Evolutionary conservation across 1,140 invertebrate species (phyloP).

Genomic region (Caenorhabditis inopinata): DNA sequence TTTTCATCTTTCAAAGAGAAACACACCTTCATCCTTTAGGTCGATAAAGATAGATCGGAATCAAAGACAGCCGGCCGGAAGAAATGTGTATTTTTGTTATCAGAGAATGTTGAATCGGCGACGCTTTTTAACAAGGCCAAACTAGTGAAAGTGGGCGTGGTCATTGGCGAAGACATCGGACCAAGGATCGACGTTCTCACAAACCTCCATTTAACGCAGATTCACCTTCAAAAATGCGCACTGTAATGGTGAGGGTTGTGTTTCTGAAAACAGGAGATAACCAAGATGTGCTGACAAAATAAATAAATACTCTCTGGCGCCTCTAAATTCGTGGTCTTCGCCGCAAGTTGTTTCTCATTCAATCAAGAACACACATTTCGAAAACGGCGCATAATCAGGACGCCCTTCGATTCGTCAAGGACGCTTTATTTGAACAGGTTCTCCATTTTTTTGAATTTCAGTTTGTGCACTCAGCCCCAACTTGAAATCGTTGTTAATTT

Average conservation of each 20-base stretch:
- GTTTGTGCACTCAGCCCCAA: no score
- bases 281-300: background rate
- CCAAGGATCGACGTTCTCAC: background rate
- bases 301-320: background rate
- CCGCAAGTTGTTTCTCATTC: background rate
- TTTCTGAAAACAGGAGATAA: background rate
- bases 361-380: background rate
- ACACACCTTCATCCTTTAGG: background rate
- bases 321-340: no score
- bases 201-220: no score
- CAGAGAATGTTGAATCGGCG: background rate
- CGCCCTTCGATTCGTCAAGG: no score
- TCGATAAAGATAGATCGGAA: background rate
- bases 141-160: constrained; percentile 18
- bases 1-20: background rate
- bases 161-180: constrained; percentile 4
- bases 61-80: background rate
- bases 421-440: constrained; percentile 1
- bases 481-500: no score
- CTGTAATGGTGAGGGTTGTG: background rate
- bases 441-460: constrained; percentile 18
- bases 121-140: constrained; percentile 26
- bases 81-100: background rate
- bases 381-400: constrained; percentile 19
- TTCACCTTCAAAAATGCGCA: no score